Base-by-base conservation (phyloP, 2,113 vertebrate genomes). In the Rafetus swinhoei region DNA sequence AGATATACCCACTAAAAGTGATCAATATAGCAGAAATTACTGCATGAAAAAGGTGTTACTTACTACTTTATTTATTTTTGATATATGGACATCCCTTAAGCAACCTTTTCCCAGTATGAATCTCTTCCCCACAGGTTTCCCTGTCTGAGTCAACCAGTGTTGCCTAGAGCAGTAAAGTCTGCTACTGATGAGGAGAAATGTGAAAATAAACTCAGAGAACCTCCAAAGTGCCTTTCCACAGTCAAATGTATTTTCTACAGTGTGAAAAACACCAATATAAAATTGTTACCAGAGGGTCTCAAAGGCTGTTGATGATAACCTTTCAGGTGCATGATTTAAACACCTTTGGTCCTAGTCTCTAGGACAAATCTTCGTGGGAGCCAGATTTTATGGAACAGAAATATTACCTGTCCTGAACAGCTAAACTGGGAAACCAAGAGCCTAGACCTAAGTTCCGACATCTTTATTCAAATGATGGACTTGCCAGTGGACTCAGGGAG, bases 161-260 rank as follows among this genome's bases (percentile, higher is more conserved):
- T 93, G 89, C 93, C 84, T 85, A 54, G 53, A 95, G 92, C 87
- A 86, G 29, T 19, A 69, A 69, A 87, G 11, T 69, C 90, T 86
- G 50, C 57, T 80, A 91, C 76, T 35, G 35, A 69, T 24, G 65
- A 72, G 55, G 29, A 69, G 85, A 89, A 84, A 4, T 0, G 16
- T 87, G 60, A 86, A 93, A 90, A 56, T 29, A 77, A 92, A 86
- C 54, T 88, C 84, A 81, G 88, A 92, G 94, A 91, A 50, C 13
- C 13, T 80, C 27, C 15, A 69, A 85, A 93, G 39, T 84, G 95
- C 92, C 95, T 94, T 90, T 92, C 81, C 81, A 92, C 82, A 12
- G 90, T 56, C 54, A 88, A 95, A 87, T 69, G 6, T 85, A 91
- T 76, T 82, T 81, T 74, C 65, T 35, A 18, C 4, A 0, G 77